Evolutionary conservation across 2,113 vertebrate genomes (phyloP), one percentile per base, ranked within the genome.

Genomic region (Lamprologus tigripictilis): DNA sequence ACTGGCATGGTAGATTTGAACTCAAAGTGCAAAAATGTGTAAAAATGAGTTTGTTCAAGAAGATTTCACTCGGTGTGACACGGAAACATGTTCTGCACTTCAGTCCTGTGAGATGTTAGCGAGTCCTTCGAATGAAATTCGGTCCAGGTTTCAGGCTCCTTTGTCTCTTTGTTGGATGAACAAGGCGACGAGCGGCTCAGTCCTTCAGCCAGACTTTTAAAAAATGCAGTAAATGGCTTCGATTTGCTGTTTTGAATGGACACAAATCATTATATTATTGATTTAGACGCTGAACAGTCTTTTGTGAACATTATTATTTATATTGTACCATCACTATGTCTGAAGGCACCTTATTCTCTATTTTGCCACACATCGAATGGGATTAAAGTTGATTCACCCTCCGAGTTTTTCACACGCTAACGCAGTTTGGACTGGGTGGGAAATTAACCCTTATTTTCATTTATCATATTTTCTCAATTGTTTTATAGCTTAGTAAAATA

Each of bases 291-390:
- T 88, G 86, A 78, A 82, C 2, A 54, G 81, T 92, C 80, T 49
- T 19, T 51, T 54, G 33, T 40, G 7, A 81, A 57, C 68, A 35
- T 83, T n/a, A 35, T 83, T 23, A 28, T 58, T 47, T 7, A 42
- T 61, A 31, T 51, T 61, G n/a, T 61, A 84, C 87, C 84, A 86
- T 86, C 83, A 85, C 76, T 71, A 49, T 21, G 31, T 89, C 88
- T 83, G 87, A 94, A 94, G 92, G 90, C 92, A 94, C 92, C 92
- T 49, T 79, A 66, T 79, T 80, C 54, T 89, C 31, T 11, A 53
- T 68, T 83, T 82, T 63, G 35, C 53, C 89, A 51, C 54, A 71
- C 21, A 66, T 26, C 16, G 80, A 31, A 47, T 9, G 17, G 40
- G 45, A 73, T 55, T 33, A 4, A 23, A 81, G 40, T 49, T 37